Evolutionary conservation across 1,140 invertebrate genomes (phyloP), one percentile per base, ranked within the genome.

Genomic region (Tetragonula clypearis): DNA sequence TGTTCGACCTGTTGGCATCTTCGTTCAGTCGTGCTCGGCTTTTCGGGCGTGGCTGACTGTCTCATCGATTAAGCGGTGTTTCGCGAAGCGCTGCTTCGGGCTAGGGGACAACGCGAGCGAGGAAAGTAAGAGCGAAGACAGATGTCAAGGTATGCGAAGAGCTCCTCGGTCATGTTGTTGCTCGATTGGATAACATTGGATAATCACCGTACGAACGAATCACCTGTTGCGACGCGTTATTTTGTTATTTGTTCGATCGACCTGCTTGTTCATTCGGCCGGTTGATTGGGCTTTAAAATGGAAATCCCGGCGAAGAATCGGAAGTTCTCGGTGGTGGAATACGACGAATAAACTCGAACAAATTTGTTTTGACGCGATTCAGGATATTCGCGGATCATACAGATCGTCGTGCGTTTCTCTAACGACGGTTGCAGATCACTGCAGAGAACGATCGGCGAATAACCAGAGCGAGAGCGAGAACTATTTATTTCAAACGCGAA

Each of bases 1-100:
- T 88, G 85, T 84, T 82, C 77, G 88, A 88, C 87, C 87, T 83
- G 72, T 55, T 77, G 56, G 26, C 86, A 62, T 85, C 72, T 72
- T 69, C 73, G 86, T 49, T 80, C 86, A 81, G 62, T 56, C 69
- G 53, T 53, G 11, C 76, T 78, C 55, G 66, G 55, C 56, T 82
- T 84, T 60, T 86, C 84, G 79, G 55, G 84, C 62, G 62, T 82
- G 69, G 75, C 66, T 55, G 49, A 79, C 72, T n/a, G 62, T 77
- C 56, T 35, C 17, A n/a, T 58, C 65, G 65, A 58, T 78, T 65
- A 56, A 26, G 60, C 26, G 3, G 4, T 17, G 17, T 30, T 76
- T 58, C 53, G 26, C 15, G 55, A 75, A 30, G 30, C 26, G 73
- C 26, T 8, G 6, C 68, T 55, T 58, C 30, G 15, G 19, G 17